These are phyloP conservation scores for Zaprionus bogoriensis DNA, from an alignment of 2,888 invertebrate genomes.

Conservation along the genomic window DNA sequence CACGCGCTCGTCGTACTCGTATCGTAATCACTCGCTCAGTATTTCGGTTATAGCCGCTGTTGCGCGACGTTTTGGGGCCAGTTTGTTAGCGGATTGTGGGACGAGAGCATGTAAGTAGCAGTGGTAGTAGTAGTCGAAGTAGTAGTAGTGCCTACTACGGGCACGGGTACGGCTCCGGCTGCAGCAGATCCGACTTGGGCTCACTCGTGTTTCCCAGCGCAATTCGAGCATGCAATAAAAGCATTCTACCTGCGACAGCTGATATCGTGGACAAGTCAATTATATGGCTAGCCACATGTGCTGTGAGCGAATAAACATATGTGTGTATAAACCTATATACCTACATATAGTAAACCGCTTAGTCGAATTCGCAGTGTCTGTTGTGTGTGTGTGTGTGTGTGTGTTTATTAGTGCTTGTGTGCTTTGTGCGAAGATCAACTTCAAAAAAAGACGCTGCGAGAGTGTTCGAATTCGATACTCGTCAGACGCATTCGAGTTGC, in stretches of 20 bases:
- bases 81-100: slow-evolving; percentile 64
- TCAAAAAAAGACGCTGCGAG: background rate
- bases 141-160: background rate
- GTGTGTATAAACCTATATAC: background rate
- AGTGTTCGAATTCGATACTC: background rate
- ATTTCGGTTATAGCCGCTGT: slow-evolving; percentile 61
- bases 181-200: background rate
- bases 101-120: slow-evolving; percentile 65
- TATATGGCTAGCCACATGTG: background rate
- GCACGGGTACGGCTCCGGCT: no score
- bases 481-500: background rate
- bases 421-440: background rate
- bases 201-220: no score
- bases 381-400: no score
- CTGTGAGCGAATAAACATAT: background rate
- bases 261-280: slow-evolving; percentile 26
- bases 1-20: slow-evolving; percentile 26
- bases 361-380: no score
- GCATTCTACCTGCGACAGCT: background rate
- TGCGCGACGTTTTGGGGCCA: slow-evolving; percentile 49
- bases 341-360: background rate
- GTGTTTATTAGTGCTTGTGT: background rate
- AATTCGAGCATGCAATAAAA: background rate
- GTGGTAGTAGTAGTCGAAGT: no score
- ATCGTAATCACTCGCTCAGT: slow-evolving; percentile 39